A percentile compares a stretch with the other conserved stretches of the same genome.
These are phyloP conservation scores for Monoplex corrugatus DNA, from an alignment of 2,888 invertebrate species.

Conservation along the genomic window DNA sequence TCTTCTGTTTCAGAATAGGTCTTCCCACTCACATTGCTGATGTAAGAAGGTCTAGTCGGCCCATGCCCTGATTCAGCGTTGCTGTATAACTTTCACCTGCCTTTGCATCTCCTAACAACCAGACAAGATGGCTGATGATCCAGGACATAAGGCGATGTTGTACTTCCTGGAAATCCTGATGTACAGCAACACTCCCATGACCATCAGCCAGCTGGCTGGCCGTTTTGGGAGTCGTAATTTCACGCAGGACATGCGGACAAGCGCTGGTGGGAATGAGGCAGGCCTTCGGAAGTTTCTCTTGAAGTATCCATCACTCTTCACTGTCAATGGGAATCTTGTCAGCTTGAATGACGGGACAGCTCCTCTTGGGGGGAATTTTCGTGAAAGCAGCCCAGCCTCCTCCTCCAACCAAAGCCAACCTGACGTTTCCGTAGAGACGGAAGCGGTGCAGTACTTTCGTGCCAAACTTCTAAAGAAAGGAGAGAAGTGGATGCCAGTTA, in stretches of 20 bases:
- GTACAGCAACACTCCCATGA: slow-evolving; percentile 95
- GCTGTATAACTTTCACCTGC: not conserved
- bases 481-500: slow-evolving; percentile 97
- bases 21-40: slow-evolving; percentile 27
- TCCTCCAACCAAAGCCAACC: slow-evolving; percentile 69
- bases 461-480: slow-evolving; percentile 96
- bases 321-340: slow-evolving; percentile 87
- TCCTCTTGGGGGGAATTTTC: slow-evolving; percentile 77
- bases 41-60: slow-evolving; percentile 38
- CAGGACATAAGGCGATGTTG: slow-evolving; percentile 85
- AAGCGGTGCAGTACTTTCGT: slow-evolving; percentile 98
- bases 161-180: slow-evolving; percentile 99
- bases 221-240: slow-evolving; percentile 99
- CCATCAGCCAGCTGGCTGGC: slow-evolving; percentile 98
- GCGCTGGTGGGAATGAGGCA: slow-evolving; percentile 92
- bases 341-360: slow-evolving; percentile 78
- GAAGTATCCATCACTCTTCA: slow-evolving; percentile 97
- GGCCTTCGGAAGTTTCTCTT: slow-evolving; percentile 97
- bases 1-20: slow-evolving; percentile 37
- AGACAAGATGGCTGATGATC: slow-evolving; percentile 80
- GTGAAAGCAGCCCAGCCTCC: slow-evolving; percentile 76
- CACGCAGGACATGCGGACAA: slow-evolving; percentile 94
- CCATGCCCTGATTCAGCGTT: not conserved
- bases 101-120: not conserved
- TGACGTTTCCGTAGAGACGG: slow-evolving; percentile 86